These are phyloP conservation scores for Crepidodera aurea DNA, from an alignment of 2,888 invertebrate genomes.

Conservation along the genomic window DNA sequence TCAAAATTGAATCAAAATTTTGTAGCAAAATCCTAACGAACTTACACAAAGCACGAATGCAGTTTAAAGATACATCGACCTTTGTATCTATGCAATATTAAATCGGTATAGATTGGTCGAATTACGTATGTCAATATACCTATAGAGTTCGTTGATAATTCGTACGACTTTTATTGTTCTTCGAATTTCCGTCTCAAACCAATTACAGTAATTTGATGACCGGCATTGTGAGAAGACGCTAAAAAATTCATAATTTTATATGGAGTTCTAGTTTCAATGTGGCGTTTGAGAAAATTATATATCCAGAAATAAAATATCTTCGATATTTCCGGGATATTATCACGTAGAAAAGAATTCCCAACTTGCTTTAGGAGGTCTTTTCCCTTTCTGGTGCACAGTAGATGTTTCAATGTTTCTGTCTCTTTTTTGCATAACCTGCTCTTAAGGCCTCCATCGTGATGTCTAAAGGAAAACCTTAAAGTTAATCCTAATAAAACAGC, in stretches of 20 bases:
- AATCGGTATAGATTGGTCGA: not conserved
- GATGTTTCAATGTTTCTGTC: no score
- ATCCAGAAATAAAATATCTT: no score
- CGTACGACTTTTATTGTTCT: slow-evolving; percentile 4
- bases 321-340: no score
- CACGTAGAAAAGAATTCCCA: no score
- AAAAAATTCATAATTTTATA: not conserved
- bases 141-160: not conserved
- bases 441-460: no score
- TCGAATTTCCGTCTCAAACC: not conserved
- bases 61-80: not conserved
- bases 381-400: no score
- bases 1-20: no score
- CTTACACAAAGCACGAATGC: not conserved
- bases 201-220: slow-evolving; percentile 10
- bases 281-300: not conserved
- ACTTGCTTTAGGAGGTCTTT: no score
- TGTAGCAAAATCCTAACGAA: no score
- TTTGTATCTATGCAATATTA: not conserved
- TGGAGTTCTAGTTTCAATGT: not conserved
- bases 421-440: no score
- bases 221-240: not conserved
- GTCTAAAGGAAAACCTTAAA: no score
- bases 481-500: no score
- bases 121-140: slow-evolving; percentile 12